Evolutionary conservation across 2,888 invertebrate genomes (phyloP).

Genomic region (Orchesellides sinensis): DNA sequence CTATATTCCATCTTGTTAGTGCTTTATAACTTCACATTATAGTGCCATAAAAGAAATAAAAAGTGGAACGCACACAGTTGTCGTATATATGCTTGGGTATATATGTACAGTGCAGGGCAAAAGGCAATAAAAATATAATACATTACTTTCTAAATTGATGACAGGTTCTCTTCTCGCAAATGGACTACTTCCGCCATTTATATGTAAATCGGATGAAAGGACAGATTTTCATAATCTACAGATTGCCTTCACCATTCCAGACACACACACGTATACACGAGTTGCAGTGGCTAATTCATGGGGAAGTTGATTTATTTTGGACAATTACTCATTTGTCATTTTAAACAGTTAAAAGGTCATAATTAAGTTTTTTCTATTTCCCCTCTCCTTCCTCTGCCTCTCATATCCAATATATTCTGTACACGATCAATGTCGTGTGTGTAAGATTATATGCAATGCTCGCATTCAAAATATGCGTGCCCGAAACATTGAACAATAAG

Average conservation of each 20-base stretch:
- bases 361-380: constrained; percentile 51
- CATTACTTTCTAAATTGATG: constrained; percentile 40
- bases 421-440: too few relatives aligned
- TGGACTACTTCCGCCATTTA: constrained; percentile 52
- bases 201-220: constrained; percentile 50
- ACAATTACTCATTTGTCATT: constrained; percentile 53
- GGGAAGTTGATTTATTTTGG: constrained; percentile 34
- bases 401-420: too few relatives aligned
- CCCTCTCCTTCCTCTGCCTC: constrained; percentile 2
- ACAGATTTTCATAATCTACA: constrained; percentile 38
- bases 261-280: too few relatives aligned
- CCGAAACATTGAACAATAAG: too few relatives aligned
- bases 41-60: too few relatives aligned
- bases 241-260: constrained; percentile 13
- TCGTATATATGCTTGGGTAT: too few relatives aligned
- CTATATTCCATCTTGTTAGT: too few relatives aligned
- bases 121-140: constrained; percentile 17
- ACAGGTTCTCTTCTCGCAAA: constrained; percentile 43
- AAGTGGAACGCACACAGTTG: too few relatives aligned
- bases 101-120: neutral
- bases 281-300: neutral
- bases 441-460: too few relatives aligned
- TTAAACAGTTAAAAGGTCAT: constrained; percentile 55
- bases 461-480: too few relatives aligned
- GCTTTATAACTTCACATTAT: too few relatives aligned